Evolutionary conservation across 2,797 vertebrate species (phyloP).

Genomic region (Pantherophis alleghaniensis): DNA sequence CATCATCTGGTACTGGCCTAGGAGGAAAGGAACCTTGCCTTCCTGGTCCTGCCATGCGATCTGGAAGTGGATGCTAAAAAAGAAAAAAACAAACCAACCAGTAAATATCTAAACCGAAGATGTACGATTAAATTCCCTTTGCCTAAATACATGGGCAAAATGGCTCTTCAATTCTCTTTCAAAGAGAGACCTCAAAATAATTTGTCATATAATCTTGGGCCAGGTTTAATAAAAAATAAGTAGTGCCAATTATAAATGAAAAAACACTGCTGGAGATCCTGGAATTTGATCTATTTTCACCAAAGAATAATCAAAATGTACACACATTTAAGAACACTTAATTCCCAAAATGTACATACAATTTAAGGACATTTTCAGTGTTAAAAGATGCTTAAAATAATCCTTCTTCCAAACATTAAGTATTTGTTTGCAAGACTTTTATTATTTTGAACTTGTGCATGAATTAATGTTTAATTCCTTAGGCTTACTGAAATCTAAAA

Average conservation of each 20-base stretch:
- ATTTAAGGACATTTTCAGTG: neutral
- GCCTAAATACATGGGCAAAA: neutral
- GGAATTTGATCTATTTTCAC: neutral
- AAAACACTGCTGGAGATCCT: neutral
- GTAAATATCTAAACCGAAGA: neutral
- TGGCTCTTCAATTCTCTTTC: neutral
- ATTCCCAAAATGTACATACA: neutral
- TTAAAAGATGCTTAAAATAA: neutral
- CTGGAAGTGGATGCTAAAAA: slow-evolving; percentile 72
- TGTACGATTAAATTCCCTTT: neutral
- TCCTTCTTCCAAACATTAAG: neutral
- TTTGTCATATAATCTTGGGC: neutral
- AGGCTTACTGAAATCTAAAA: neutral
- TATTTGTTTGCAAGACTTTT: neutral
- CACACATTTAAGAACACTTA: neutral
- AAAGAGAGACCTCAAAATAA: neutral
- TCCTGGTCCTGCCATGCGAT: slow-evolving; percentile 68
- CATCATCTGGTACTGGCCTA: slow-evolving; percentile 82
- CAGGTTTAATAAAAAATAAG: neutral
- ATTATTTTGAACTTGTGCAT: neutral
- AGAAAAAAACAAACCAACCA: no score
- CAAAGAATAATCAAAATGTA: neutral
- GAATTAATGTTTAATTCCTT: neutral
- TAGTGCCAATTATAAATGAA: neutral
- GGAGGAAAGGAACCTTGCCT: slow-evolving; percentile 71